These are phyloP conservation scores for Buphagus erythrorhynchus DNA, from an alignment of 2,797 vertebrate genomes.

Conservation along the genomic window DNA sequence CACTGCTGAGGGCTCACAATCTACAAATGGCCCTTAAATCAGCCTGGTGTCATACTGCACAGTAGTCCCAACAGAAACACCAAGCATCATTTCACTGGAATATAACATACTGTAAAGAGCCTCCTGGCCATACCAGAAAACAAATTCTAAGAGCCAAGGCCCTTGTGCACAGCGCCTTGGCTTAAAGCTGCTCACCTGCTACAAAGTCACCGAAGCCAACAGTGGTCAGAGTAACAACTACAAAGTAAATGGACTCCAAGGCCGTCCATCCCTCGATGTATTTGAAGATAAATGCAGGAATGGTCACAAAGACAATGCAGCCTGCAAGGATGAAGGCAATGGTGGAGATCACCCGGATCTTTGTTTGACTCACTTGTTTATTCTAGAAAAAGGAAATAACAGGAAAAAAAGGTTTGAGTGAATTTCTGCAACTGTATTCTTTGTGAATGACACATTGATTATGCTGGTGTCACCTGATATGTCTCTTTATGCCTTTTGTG, in stretches of 20 bases:
- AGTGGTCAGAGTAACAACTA: constrained; percentile 95
- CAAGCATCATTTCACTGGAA: not conserved
- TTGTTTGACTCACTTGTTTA: constrained; percentile 97
- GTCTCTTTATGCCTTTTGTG: not conserved
- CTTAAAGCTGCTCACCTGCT: constrained; percentile 84
- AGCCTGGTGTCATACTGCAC: not conserved
- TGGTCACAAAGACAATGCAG: constrained; percentile 94
- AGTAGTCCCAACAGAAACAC: not conserved
- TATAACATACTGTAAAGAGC: not conserved
- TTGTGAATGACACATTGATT: not conserved
- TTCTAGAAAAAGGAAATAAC: constrained; percentile 81
- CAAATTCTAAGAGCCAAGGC: not conserved
- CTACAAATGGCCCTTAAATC: not conserved
- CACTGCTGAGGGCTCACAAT: not conserved
- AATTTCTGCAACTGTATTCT: not conserved
- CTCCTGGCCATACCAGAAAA: not conserved
- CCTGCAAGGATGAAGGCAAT: constrained; percentile 96
- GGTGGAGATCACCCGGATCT: constrained; percentile 95
- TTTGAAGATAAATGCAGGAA: constrained; percentile 95
- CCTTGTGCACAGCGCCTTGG: not conserved
- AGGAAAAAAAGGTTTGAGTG: not conserved
- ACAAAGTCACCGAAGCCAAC: constrained; percentile 98
- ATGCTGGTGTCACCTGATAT: not conserved
- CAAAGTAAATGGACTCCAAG: constrained; percentile 96
- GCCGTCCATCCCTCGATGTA: constrained; percentile 94